Evolutionary conservation across 2,113 vertebrate species (phyloP), one percentile per base, ranked within the genome.

Genomic region (Vicugna pacos): DNA sequence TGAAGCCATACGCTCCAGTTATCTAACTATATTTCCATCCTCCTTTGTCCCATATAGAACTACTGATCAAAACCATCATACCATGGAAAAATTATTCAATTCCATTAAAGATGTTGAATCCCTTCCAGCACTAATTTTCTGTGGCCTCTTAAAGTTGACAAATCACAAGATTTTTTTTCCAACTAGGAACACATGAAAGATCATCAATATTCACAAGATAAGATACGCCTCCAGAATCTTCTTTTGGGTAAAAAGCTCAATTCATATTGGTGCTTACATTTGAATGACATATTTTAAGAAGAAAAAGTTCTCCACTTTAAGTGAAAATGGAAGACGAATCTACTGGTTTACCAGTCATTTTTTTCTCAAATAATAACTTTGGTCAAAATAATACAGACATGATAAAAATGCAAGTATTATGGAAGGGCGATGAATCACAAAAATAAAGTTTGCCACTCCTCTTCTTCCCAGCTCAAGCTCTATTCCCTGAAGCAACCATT

Each of bases 151-250:
- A 75, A 75, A 70, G 16, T 16, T 80, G 80, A 90, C 58, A 87
- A n/a, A 90, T 20, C 56, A 14, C 15, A 96, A 67, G 20, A 95
- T 87, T 89, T 95, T 87, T 87, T 87, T 93, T 72, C 91, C 38
- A 96, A 64, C 32, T 26, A 64, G 38, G 81, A 95, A 54, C 4
- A 26, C 32, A 62, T 93, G 83, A 83, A 85, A 90, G 58, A 60
- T 70, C 64, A 69, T 54, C 65, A 93, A 91, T 70, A 67, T 14
- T 94, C n/a, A 94, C 10, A n/a, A 79, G 17, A 79, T 24, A n/a
- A 79, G 17, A 79, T 24, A 73, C 19, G 26, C 24, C 42, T 84
- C 46, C 8, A 80, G 54, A 93, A 86, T 82, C 22, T 73, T 90
- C 52, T 94, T 64, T 62, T 32, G n/a, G 28, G 56, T 93, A 73